These are phyloP conservation scores for Monoplex corrugatus DNA, from an alignment of 2,888 invertebrate genomes.

Conservation along the genomic window DNA sequence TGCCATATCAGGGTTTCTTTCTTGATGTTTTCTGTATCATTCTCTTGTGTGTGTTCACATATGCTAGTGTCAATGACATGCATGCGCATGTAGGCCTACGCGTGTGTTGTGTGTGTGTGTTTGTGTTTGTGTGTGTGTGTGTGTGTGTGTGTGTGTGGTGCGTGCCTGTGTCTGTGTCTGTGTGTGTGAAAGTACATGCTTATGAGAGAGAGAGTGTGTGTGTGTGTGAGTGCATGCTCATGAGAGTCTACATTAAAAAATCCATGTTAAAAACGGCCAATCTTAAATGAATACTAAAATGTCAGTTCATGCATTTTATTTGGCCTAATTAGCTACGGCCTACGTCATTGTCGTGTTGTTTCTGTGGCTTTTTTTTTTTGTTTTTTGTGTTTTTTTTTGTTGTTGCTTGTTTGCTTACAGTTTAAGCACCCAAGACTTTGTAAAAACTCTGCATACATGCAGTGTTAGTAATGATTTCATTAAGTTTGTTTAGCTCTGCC, in stretches of 20 bases:
- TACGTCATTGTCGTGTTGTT: background rate
- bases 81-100: too few species aligned
- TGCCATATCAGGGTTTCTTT: too few species aligned
- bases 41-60: too few species aligned
- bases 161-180: conserved; percentile 6
- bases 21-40: too few species aligned
- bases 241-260: background rate
- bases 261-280: background rate
- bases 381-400: background rate
- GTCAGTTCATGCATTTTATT: background rate
- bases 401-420: background rate
- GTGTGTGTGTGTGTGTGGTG: background rate
- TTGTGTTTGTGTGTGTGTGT: background rate
- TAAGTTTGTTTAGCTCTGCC: too few species aligned
- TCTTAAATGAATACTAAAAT: background rate
- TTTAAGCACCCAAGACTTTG: too few species aligned
- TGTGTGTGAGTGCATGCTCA: background rate
- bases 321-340: background rate
- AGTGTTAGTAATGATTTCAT: too few species aligned
- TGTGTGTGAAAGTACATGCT: too few species aligned
- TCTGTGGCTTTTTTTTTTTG: background rate
- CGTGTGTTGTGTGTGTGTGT: too few species aligned
- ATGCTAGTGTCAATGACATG: too few species aligned
- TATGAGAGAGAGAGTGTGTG: too few species aligned
- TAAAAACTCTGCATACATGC: too few species aligned